phyloP scores from a whole-genome alignment of 2,888 invertebrate genomes.

The Epinotia brunnichana region DNA sequence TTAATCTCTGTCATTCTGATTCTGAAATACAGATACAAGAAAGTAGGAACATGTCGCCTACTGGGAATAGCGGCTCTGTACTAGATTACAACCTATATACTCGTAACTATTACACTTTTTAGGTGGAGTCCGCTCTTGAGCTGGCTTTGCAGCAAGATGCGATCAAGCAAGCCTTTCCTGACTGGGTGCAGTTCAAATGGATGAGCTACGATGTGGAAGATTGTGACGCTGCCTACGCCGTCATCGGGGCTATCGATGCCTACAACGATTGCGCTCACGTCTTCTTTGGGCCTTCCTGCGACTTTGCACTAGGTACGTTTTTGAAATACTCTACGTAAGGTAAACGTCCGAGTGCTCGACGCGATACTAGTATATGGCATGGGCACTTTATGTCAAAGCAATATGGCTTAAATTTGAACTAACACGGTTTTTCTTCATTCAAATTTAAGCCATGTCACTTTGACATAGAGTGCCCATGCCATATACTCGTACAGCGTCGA shows the following conservation, averaged over 20 bases:
- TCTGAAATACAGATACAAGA: background rate
- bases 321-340: conserved; percentile 7
- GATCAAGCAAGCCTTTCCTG: conserved; percentile 80
- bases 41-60: no score
- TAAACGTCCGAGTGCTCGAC: no score
- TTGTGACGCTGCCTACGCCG: conserved; percentile 89
- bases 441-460: no score
- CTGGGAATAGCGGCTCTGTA: background rate
- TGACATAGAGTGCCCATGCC: no score
- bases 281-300: conserved; percentile 92
- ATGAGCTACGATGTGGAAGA: conserved; percentile 86
- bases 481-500: no score
- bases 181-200: conserved; percentile 85
- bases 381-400: no score
- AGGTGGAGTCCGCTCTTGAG: conserved; percentile 86
- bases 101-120: conserved; percentile 29
- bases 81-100: background rate
- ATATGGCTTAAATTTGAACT: no score
- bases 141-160: conserved; percentile 84
- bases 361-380: no score
- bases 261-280: conserved; percentile 89
- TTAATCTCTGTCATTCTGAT: background rate
- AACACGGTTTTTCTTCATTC: no score
- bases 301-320: conserved; percentile 90
- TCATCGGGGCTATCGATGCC: conserved; percentile 88